These are phyloP conservation scores for Lottia scabra DNA, from an alignment of 2,888 invertebrate species.

Conservation along the genomic window DNA sequence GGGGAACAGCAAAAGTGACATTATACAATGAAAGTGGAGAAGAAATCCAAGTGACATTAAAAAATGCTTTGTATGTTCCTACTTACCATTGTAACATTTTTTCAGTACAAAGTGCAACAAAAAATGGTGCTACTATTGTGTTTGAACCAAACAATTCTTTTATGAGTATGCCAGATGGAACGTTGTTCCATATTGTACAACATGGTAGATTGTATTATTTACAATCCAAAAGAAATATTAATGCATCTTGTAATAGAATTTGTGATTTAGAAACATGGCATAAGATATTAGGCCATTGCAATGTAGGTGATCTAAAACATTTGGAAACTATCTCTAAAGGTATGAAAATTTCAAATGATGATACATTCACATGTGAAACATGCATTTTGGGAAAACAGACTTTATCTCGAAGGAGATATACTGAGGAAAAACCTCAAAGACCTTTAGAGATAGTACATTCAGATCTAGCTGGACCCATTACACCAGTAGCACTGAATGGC, in stretches of 20 bases:
- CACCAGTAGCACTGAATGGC: slow-evolving; percentile 23
- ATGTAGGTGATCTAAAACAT: too few species aligned
- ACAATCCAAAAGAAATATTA: neutral
- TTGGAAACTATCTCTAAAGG: too few species aligned
- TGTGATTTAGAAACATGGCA: slow-evolving; percentile 4
- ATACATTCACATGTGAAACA: slow-evolving; percentile 25
- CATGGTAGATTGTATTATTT: slow-evolving; percentile 25
- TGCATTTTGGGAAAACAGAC: too few species aligned
- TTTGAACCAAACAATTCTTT: slow-evolving; percentile 24
- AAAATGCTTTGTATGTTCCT: slow-evolving; percentile 33
- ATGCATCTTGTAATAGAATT: neutral
- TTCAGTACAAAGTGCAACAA: slow-evolving; percentile 35
- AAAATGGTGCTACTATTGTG: slow-evolving; percentile 24
- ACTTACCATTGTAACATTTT: slow-evolving; percentile 31
- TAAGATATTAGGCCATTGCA: neutral
- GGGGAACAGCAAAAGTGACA: slow-evolving; percentile 21
- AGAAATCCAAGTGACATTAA: slow-evolving; percentile 5
- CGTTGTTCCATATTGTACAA: slow-evolving; percentile 28
- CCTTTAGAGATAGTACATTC: slow-evolving; percentile 15
- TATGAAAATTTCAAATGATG: neutral
- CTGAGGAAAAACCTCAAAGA: too few species aligned
- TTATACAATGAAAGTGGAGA: slow-evolving; percentile 17
- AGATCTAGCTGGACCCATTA: slow-evolving; percentile 28
- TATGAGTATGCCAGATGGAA: too few species aligned
- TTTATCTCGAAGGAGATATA: too few species aligned